A percentile compares a stretch with the other conserved stretches of the same genome.
phyloP scores from a whole-genome alignment of 30 jellyfish, hydroid and myxozoan species.

The Hydractinia symbiolongicarpus region DNA sequence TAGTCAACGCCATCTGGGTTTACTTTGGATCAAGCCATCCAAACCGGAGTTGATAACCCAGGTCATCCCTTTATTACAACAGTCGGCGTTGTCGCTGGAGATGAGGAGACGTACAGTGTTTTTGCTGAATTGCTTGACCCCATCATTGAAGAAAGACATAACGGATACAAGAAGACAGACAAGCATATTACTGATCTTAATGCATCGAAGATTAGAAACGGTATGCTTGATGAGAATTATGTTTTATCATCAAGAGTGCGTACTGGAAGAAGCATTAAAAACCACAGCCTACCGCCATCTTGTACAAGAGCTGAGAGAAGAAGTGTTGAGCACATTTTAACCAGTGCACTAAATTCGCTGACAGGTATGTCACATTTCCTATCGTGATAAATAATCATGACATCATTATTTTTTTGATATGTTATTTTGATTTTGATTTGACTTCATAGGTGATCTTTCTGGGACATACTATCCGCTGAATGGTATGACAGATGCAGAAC shows the following conservation, averaged over 20 bases:
- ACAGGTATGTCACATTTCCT: conserved; percentile 10
- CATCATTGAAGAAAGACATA: conserved; percentile 60
- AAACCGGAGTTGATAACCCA: conserved; percentile 78
- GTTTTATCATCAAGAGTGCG: conserved; percentile 69
- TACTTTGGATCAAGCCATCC: conserved; percentile 69
- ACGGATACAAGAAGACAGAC: conserved; percentile 56
- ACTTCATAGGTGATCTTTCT: conserved; percentile 39
- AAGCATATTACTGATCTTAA: conserved; percentile 54
- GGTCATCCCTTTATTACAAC: conserved; percentile 77
- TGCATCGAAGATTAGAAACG: conserved; percentile 68
- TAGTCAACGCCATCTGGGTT: conserved; percentile 59
- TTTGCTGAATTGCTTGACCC: conserved; percentile 72
- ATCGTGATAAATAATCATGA: too few species aligned
- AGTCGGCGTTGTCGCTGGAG: conserved; percentile 80
- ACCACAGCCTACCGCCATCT: conserved; percentile 67
- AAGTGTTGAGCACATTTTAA: conserved; percentile 42
- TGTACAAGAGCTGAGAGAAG: conserved; percentile 81
- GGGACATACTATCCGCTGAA: conserved; percentile 50
- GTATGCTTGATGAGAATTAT: conserved; percentile 64
- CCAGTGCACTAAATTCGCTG: conserved; percentile 43
- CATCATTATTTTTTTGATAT: too few species aligned
- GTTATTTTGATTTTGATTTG: neutral
- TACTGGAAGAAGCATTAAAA: conserved; percentile 70
- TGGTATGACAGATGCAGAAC: conserved; percentile 73
- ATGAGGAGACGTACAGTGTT: conserved; percentile 54